These are phyloP conservation scores for Miltochrista miniata DNA, from an alignment of 2,888 invertebrate species.

Conservation along the genomic window DNA sequence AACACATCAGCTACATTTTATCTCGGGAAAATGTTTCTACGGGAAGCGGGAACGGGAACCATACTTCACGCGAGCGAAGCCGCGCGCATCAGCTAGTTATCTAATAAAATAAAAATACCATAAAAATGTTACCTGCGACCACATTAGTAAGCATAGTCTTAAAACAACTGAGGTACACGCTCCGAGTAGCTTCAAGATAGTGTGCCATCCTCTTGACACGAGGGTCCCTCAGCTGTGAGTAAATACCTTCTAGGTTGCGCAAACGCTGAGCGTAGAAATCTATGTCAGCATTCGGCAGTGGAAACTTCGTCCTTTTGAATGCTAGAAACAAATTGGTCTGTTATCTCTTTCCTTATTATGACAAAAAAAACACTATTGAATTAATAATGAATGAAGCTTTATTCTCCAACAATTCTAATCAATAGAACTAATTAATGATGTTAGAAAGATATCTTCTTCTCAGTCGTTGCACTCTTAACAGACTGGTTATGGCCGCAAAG, in stretches of 20 bases:
- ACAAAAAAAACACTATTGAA: neutral
- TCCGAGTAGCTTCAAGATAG: constrained; percentile 89
- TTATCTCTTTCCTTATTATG: too few species aligned
- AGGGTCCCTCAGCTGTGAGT: constrained; percentile 92
- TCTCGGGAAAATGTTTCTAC: too few species aligned
- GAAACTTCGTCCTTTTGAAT: constrained; percentile 87
- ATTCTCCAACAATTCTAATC: neutral
- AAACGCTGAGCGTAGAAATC: constrained; percentile 91
- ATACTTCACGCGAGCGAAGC: too few species aligned
- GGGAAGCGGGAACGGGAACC: too few species aligned
- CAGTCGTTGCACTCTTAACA: too few species aligned
- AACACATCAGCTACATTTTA: too few species aligned
- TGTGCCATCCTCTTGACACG: constrained; percentile 93
- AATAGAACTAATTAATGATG: too few species aligned
- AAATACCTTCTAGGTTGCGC: constrained; percentile 93
- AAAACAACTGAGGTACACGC: constrained; percentile 91
- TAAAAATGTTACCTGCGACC: constrained; percentile 89
- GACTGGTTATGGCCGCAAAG: too few species aligned
- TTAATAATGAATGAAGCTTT: neutral
- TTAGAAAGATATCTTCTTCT: too few species aligned
- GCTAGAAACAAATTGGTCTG: constrained; percentile 49
- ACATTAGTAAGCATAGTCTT: constrained; percentile 91
- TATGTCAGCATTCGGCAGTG: constrained; percentile 88
- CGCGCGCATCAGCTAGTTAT: too few species aligned
- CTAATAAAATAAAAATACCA: too few species aligned